Evolutionary conservation across 2,888 invertebrate species (phyloP), one percentile per base, ranked within the genome.

Genomic region (Pogonocherus hispidulus): DNA sequence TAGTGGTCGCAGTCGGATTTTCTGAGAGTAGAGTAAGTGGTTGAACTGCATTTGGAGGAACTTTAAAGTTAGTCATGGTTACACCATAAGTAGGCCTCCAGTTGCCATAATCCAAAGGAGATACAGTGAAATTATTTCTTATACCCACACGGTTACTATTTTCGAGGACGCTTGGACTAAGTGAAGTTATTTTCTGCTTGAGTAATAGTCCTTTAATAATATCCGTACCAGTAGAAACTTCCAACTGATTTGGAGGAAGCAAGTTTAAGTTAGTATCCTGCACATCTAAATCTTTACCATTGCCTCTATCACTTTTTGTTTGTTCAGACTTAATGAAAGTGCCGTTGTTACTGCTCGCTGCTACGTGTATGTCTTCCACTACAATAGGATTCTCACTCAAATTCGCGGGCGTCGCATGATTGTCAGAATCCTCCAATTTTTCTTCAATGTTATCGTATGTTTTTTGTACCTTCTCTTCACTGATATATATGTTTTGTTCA

Each of bases 341-440:
- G 4, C 68, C 75, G 69, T 83, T 84, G 16, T 78, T 74, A 19
- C 76, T 80, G 20, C 83, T 82, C 4, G 86, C 86, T 6, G 86
- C 89, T 11, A 89, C 87, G 57, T 89, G 87, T 70, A 87, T 88
- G 76, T 90, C 90, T 66, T 85, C 84, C 8, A 86, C 85, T 22
- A 85, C 73, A 67, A 86, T 84, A 5, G 87, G 84, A 77, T 87
- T 82, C 27, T 85, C 80, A 35, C 79, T 82, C 46, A 85, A 73
- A 70, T 79, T 83, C 35, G 66, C n/a, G 9, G 55, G n/a, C 0
- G 18, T 27, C 47, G 22, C 23, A 9, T 20, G 19, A 8, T 32
- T 32, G 18, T 63, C 47, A 32, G 16, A 8, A 16, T 22, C n/a
- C 1, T 62, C 51, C 16, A 62, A 22, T 20, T 62, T 19, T 4